phyloP scores from a whole-genome alignment of 2,797 vertebrate genomes.

The Kryptolebias ocellatus region DNA sequence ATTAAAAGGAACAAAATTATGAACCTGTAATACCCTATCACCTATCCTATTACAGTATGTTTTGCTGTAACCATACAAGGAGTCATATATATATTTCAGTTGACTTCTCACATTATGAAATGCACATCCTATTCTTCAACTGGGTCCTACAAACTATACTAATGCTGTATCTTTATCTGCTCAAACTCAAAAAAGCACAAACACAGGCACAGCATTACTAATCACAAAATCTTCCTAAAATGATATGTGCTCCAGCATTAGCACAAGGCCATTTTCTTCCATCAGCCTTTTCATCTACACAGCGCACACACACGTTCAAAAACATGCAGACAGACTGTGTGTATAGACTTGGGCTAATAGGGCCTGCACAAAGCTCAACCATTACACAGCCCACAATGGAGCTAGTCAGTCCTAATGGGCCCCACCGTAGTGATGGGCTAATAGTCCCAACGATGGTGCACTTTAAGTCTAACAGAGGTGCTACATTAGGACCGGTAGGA shows the following conservation, averaged over 20 bases:
- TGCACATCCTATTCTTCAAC: neutral
- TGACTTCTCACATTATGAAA: too few species aligned
- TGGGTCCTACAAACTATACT: neutral
- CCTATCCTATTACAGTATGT: too few species aligned
- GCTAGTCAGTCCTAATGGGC: conserved; percentile 63
- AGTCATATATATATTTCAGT: too few species aligned
- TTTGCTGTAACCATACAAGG: too few species aligned
- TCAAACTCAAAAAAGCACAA: conserved; percentile 15
- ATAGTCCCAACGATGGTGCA: conserved; percentile 55
- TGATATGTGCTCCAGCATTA: conserved; percentile 53
- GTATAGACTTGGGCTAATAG: conserved; percentile 49
- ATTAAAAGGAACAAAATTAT: too few species aligned
- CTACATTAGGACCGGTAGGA: conserved; percentile 53
- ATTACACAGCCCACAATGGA: conserved; percentile 60
- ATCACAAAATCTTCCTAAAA: conserved; percentile 64
- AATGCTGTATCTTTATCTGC: conserved; percentile 5
- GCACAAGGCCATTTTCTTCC: conserved; percentile 65
- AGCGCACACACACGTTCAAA: conserved; percentile 23
- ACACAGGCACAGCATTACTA: conserved; percentile 40
- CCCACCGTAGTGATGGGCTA: conserved; percentile 45
- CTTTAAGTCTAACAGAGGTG: conserved; percentile 57
- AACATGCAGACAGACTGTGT: conserved; percentile 36
- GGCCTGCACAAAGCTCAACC: conserved; percentile 50
- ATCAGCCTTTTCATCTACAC: conserved; percentile 71
- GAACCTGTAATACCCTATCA: too few species aligned